Evolutionary conservation across 2,113 vertebrate genomes (phyloP), one percentile per base, ranked within the genome.

Genomic region (Scophthalmus maximus): DNA sequence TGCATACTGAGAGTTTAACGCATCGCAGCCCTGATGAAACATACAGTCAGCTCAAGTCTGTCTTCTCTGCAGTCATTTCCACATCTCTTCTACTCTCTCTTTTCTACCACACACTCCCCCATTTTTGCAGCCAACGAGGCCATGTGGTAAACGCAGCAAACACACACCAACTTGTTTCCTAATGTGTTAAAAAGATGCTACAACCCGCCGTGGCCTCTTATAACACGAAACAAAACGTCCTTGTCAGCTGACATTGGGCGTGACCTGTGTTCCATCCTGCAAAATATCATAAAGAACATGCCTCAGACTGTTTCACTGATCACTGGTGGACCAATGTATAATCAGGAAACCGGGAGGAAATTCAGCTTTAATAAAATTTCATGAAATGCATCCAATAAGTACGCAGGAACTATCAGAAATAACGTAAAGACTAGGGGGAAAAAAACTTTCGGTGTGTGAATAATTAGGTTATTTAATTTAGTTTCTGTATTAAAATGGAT

Each of bases 1-100:
- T 57, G 68, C 46, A 55, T 65, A 51, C 57, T 55, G 50, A 72
- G 57, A 75, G 60, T 79, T 84, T 75, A 83, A 79, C 61, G 25
- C 81, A 75, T 83, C 68, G 1, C 62, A 67, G 76, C 59, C 42
- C 47, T 47, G 62, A 76, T 14, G 1, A 71, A 67, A 87, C 60
- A 87, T 57, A 61, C 53, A 76, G 27, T 78, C 9, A 3, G 32
- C 42, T 52, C 23, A 59, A 27, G 27, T 74, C 51, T 73, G 22
- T 64, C 50, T 53, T 26, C 8, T 29, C 34, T 62, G 34, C 29
- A 59, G 30, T 47, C 32, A 61, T 15, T 56, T 49, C 7, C 42
- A 46, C 14, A 18, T 46, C 42, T 46, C n/a, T 46, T 20, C 42
- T 46, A 18, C 18, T 46, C 42, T 46, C n/a, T 46, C 42, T 49